Evolutionary conservation across 2,888 invertebrate species (phyloP).

Genomic region (Labia minor): DNA sequence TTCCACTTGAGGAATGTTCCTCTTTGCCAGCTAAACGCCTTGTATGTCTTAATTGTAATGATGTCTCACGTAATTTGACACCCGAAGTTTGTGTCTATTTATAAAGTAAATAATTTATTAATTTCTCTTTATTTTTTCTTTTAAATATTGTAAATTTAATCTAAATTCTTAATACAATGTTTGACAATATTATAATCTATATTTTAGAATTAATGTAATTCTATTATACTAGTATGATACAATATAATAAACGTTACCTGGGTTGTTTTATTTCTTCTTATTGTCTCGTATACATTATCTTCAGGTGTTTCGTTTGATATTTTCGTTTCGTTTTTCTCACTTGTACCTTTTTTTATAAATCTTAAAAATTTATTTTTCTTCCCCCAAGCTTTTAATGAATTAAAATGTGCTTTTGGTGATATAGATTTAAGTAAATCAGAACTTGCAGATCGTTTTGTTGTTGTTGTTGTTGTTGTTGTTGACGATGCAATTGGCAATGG

Average conservation of each 20-base stretch:
- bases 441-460: conserved; percentile 34
- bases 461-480: conserved; percentile 14
- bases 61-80: conserved; percentile 67
- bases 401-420: conserved; percentile 59
- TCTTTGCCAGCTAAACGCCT: conserved; percentile 53
- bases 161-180: no score
- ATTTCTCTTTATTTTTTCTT: no score
- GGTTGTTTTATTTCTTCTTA: neutral
- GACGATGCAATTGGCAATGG: neutral
- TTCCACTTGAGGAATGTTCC: conserved; percentile 83
- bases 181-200: no score
- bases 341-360: neutral
- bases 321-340: neutral
- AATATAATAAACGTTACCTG: neutral
- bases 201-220: no score
- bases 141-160: no score
- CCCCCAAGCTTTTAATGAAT: conserved; percentile 76
- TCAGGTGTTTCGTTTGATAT: neutral
- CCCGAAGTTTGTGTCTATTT: conserved; percentile 49
- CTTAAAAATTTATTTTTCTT: conserved; percentile 33
- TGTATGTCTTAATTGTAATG: conserved; percentile 53
- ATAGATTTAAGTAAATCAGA: conserved; percentile 56
- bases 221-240: no score
- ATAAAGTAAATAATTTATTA: no score
- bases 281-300: conserved; percentile 9